These are phyloP conservation scores for Gryllus longicercus DNA, from an alignment of 2,888 invertebrate species.

Conservation along the genomic window DNA sequence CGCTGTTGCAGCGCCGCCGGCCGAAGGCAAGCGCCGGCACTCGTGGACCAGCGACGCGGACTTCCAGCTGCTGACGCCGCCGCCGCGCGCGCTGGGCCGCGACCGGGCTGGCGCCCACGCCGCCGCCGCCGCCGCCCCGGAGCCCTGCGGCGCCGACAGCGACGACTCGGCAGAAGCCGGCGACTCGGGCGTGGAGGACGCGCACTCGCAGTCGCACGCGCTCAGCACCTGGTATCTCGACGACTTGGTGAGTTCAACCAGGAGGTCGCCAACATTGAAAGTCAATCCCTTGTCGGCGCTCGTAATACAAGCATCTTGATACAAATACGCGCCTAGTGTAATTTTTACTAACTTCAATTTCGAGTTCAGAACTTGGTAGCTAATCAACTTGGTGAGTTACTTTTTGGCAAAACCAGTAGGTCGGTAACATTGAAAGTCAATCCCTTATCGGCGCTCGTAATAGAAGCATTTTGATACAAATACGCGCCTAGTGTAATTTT, in stretches of 20 bases:
- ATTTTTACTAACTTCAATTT: too few relatives aligned
- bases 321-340: too few relatives aligned
- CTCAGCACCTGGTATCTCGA: conserved; percentile 25
- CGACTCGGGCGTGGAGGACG: conserved; percentile 38
- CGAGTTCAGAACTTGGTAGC: too few relatives aligned
- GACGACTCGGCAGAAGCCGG: background rate
- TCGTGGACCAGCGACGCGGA: conserved; percentile 44
- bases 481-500: too few relatives aligned
- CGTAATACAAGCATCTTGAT: too few relatives aligned
- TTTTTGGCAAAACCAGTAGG: too few relatives aligned
- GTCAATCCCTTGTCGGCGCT: too few relatives aligned
- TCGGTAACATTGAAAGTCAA: too few relatives aligned
- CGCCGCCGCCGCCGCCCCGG: background rate
- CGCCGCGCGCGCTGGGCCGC: conserved; percentile 29
- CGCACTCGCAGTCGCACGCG: conserved; percentile 18
- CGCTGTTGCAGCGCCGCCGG: conserved; percentile 34
- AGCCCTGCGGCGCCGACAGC: background rate
- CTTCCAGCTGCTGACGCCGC: conserved; percentile 38
- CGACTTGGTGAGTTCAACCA: background rate
- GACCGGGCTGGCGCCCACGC: conserved; percentile 24
- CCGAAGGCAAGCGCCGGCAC: conserved; percentile 44
- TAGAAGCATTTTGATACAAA: too few relatives aligned
- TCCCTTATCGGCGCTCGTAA: too few relatives aligned
- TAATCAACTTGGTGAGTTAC: background rate
- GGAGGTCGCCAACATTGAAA: too few relatives aligned